Evolutionary conservation across 2,888 invertebrate species (phyloP).

Genomic region (Tetragonisca angustula): DNA sequence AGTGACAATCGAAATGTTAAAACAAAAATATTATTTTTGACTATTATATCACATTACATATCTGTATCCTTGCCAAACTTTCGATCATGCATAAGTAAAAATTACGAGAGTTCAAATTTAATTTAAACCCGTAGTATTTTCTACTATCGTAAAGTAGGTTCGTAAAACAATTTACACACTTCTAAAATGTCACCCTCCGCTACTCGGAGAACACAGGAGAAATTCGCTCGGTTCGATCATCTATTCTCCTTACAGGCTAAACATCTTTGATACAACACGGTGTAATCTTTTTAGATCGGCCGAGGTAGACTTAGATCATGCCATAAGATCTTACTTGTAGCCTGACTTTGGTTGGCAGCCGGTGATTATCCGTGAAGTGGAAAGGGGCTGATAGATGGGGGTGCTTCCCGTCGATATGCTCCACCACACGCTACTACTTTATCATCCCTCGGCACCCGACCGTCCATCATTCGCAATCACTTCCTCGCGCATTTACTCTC

Average conservation of each 20-base stretch:
- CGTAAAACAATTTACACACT: neutral
- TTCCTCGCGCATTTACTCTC: slow-evolving; percentile 78
- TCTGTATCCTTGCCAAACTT: too few species aligned
- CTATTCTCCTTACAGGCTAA: neutral
- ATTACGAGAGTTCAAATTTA: too few species aligned
- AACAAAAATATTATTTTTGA: too few species aligned
- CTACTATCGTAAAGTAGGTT: neutral
- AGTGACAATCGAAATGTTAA: too few species aligned
- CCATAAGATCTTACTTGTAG: slow-evolving; percentile 70
- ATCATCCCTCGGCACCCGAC: slow-evolving; percentile 77
- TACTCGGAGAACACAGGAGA: neutral
- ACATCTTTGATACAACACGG: slow-evolving; percentile 13
- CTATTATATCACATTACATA: too few species aligned
- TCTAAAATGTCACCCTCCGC: neutral
- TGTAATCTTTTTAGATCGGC: slow-evolving; percentile 54
- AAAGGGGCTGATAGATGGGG: slow-evolving; percentile 75
- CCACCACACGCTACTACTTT: slow-evolving; percentile 77
- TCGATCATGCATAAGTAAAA: too few species aligned
- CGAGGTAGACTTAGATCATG: slow-evolving; percentile 59
- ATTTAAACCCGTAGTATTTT: too few species aligned
- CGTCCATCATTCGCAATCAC: slow-evolving; percentile 81
- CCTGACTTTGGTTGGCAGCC: slow-evolving; percentile 68
- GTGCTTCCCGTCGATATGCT: slow-evolving; percentile 78
- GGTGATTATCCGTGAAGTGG: slow-evolving; percentile 71
- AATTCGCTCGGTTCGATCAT: neutral